Percentiles rank a stretch among this genome's conserved stretches.
Conservation (phyloP, 2,113 vertebrate genomes). For the Mirza zaza region DNA sequence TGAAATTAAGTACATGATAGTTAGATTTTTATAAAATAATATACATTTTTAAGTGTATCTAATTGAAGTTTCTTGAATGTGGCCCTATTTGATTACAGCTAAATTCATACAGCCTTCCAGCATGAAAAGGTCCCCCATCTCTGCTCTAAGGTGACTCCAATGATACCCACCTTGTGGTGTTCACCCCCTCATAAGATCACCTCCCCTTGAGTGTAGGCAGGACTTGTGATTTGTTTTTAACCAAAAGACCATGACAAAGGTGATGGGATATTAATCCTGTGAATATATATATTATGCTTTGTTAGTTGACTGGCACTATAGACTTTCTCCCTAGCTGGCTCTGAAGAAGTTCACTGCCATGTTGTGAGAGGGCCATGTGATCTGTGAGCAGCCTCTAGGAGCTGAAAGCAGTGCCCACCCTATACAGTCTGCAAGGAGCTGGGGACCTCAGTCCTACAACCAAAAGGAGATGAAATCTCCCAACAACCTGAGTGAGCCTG, state of each 20-base stretch:
- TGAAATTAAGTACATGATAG: no score
- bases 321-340: background rate
- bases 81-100: no score
- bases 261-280: background rate
- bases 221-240: background rate
- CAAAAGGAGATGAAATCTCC: background rate
- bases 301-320: background rate
- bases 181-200: background rate
- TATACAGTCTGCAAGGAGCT: background rate
- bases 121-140: no score
- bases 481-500: background rate
- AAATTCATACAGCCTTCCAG: no score
- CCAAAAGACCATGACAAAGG: background rate
- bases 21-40: no score
- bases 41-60: no score
- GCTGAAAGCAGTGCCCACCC: background rate
- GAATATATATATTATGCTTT: background rate
- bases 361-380: background rate
- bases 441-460: background rate
- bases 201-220: background rate
- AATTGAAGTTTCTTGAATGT: no score
- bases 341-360: background rate
- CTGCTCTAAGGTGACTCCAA: background rate
- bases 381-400: background rate
- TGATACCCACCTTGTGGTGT: no score